phyloP scores from a whole-genome alignment of 2,888 invertebrate genomes.

The Monoplex corrugatus region DNA sequence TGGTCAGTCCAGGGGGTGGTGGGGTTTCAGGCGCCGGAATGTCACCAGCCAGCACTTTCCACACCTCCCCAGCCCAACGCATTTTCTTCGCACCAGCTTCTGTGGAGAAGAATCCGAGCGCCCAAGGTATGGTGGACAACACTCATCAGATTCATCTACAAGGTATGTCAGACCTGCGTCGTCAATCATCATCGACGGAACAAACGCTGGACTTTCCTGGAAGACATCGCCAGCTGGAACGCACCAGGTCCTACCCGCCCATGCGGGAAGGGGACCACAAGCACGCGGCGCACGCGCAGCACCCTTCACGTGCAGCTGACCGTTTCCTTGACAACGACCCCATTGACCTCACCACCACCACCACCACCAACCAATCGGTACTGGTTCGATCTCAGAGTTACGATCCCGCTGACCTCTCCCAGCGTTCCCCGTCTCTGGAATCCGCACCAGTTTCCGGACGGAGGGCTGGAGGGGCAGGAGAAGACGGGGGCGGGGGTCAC shows the following conservation, averaged over 20 bases:
- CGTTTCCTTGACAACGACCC: slow-evolving; percentile 22
- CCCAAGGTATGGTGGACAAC: not conserved
- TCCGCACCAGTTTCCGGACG: not conserved
- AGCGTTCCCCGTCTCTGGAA: not conserved
- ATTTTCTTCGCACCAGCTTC: not conserved
- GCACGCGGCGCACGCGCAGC: not conserved
- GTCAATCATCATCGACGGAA: no score
- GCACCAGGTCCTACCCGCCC: slow-evolving; percentile 43
- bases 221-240: slow-evolving; percentile 1
- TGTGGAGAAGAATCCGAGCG: not conserved
- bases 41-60: not conserved
- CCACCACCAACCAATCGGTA: not conserved
- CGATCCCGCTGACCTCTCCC: not conserved
- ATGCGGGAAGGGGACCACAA: not conserved
- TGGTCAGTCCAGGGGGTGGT: slow-evolving; percentile 26
- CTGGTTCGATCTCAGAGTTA: not conserved
- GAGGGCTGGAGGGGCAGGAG: not conserved
- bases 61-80: not conserved
- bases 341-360: slow-evolving; percentile 8
- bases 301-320: not conserved
- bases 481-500: not conserved
- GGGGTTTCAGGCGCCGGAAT: slow-evolving; percentile 16
- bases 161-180: slow-evolving; percentile 41
- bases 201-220: not conserved
- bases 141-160: slow-evolving; percentile 40